Evolutionary conservation across 2,797 vertebrate genomes (phyloP).

Genomic region (Muscicapa striata): DNA sequence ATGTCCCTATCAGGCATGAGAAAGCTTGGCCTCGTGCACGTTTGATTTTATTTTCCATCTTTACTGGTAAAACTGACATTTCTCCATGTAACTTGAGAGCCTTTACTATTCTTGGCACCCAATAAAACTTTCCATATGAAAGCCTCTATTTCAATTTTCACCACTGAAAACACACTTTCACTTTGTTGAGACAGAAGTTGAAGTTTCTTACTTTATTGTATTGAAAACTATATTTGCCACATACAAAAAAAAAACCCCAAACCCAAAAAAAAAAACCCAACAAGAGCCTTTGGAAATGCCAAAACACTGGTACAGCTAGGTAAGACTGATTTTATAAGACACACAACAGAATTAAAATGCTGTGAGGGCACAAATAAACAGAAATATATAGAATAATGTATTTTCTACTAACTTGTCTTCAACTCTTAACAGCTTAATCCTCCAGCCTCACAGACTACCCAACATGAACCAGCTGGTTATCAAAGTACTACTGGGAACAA

Average conservation of each 20-base stretch:
- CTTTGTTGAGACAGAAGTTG: neutral
- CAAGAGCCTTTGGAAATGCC: neutral
- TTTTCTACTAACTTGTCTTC: neutral
- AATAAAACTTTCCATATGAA: constrained; percentile 45
- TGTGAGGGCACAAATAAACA: neutral
- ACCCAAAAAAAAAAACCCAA: neutral
- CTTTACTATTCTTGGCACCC: constrained; percentile 50
- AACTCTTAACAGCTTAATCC: neutral
- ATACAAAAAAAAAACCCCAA: neutral
- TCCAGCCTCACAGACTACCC: neutral
- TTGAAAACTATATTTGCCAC: neutral
- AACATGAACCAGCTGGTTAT: neutral
- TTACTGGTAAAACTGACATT: constrained; percentile 45
- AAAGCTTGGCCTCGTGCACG: neutral
- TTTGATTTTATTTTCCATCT: constrained; percentile 57
- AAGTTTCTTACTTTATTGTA: constrained; percentile 25
- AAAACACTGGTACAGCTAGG: neutral
- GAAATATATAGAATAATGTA: neutral
- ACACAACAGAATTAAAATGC: neutral
- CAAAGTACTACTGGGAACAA: neutral
- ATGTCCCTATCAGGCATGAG: constrained; percentile 15
- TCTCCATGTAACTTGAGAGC: constrained; percentile 38
- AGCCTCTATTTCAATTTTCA: constrained; percentile 41
- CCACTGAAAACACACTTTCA: constrained; percentile 34
- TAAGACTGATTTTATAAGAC: neutral